Conservation (phyloP, 2,113 vertebrate species). For the Petrocephalus microphthalmus region DNA sequence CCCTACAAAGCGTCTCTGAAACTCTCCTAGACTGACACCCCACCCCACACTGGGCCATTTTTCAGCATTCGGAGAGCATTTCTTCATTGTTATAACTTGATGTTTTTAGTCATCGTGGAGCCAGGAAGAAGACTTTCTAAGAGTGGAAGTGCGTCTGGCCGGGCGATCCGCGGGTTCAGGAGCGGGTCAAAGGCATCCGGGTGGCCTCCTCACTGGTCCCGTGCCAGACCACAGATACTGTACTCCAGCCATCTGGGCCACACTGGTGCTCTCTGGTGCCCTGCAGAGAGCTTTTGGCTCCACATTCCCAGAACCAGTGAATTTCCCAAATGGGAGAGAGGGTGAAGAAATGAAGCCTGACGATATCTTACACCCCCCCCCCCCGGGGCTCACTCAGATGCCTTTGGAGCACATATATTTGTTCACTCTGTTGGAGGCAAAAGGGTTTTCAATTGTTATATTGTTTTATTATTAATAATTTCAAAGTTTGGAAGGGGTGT, state of each 20-base stretch:
- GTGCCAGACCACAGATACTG: background rate
- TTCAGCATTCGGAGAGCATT: background rate
- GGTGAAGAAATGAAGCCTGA: background rate
- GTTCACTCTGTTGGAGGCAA: background rate
- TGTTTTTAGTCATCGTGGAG: background rate
- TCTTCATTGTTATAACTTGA: conserved; percentile 2
- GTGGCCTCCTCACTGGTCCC: background rate
- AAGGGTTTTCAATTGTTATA: background rate
- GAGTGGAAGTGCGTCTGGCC: background rate
- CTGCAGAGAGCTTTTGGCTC: background rate
- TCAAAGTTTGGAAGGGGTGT: background rate
- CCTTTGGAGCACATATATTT: background rate
- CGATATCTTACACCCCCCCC: background rate
- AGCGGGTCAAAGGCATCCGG: background rate
- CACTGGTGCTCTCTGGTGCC: background rate
- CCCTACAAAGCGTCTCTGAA: background rate
- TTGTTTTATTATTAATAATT: no score
- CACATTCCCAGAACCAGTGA: background rate
- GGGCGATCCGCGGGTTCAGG: background rate
- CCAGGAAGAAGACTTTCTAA: conserved; percentile 6
- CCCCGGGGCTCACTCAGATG: background rate
- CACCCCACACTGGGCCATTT: background rate
- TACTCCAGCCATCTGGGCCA: conserved; percentile 1
- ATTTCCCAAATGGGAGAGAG: background rate
- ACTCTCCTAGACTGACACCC: background rate